phyloP scores from a whole-genome alignment of 2,888 invertebrate genomes.

The Drosophila formosana region DNA sequence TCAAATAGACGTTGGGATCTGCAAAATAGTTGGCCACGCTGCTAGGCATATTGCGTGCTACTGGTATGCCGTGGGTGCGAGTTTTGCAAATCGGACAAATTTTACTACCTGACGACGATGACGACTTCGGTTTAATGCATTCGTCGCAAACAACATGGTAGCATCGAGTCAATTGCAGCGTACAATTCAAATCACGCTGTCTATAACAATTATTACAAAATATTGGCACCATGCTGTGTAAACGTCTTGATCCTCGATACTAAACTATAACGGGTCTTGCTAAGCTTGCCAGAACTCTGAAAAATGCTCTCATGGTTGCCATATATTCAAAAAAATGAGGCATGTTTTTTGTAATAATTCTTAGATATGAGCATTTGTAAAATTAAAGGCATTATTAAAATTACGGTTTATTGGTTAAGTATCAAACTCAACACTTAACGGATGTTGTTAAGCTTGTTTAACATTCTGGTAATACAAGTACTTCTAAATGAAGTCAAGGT shows the following conservation, averaged over 20 bases:
- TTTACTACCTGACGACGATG: not conserved
- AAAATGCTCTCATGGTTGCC: constrained; percentile 18
- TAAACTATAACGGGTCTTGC: constrained; percentile 33
- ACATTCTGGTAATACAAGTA: too few relatives aligned
- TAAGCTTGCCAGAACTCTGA: constrained; percentile 16
- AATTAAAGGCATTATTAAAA: too few relatives aligned
- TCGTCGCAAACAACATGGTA: constrained; percentile 52
- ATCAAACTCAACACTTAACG: not conserved
- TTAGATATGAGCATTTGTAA: not conserved
- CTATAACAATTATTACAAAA: constrained; percentile 54
- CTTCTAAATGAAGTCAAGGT: too few relatives aligned
- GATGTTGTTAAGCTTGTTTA: not conserved
- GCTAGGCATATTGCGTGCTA: constrained; percentile 42
- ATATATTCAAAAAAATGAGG: not conserved
- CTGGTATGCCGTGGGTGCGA: constrained; percentile 9
- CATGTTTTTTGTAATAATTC: not conserved
- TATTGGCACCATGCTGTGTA: constrained; percentile 58
- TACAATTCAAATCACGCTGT: not conserved
- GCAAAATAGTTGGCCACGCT: constrained; percentile 53
- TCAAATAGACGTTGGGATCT: constrained; percentile 47
- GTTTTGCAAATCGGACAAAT: constrained; percentile 51
- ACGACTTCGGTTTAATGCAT: constrained; percentile 22
- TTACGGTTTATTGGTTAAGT: too few relatives aligned
- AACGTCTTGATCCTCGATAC: not conserved
- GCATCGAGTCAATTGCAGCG: constrained; percentile 45